These are phyloP conservation scores for Dryadula phaetusa DNA, from an alignment of 2,888 invertebrate species.

Conservation along the genomic window DNA sequence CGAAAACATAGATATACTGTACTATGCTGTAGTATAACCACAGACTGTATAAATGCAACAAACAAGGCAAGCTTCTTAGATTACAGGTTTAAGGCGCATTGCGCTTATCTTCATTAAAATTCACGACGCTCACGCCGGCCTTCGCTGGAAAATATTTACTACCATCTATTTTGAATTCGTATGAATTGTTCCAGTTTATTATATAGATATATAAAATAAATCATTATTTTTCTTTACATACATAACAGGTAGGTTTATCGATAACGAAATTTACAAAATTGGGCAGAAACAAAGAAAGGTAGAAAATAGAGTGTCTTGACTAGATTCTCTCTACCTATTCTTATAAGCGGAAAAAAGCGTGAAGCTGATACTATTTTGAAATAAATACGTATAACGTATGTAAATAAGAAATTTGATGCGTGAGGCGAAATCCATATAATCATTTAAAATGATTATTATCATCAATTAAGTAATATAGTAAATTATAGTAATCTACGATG, in stretches of 20 bases:
- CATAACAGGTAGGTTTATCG: no score
- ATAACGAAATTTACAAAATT: no score
- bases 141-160: slow-evolving; percentile 24
- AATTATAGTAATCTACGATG: background rate
- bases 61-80: slow-evolving; percentile 27
- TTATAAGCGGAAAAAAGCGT: no score
- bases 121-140: slow-evolving; percentile 21
- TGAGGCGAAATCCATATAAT: background rate
- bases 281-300: no score
- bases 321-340: no score
- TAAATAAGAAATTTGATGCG: background rate
- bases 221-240: background rate
- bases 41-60: slow-evolving; percentile 24
- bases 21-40: slow-evolving; percentile 15
- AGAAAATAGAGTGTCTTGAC: no score
- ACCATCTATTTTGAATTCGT: slow-evolving; percentile 19
- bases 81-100: slow-evolving; percentile 28
- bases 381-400: no score
- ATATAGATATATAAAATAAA: background rate
- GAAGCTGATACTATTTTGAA: no score
- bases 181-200: slow-evolving; percentile 11
- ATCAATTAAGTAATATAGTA: background rate
- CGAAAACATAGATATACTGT: background rate
- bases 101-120: slow-evolving; percentile 29
- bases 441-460: background rate